Conservation (phyloP, 2,797 vertebrate species). For the Pantherophis vulpinus region DNA sequence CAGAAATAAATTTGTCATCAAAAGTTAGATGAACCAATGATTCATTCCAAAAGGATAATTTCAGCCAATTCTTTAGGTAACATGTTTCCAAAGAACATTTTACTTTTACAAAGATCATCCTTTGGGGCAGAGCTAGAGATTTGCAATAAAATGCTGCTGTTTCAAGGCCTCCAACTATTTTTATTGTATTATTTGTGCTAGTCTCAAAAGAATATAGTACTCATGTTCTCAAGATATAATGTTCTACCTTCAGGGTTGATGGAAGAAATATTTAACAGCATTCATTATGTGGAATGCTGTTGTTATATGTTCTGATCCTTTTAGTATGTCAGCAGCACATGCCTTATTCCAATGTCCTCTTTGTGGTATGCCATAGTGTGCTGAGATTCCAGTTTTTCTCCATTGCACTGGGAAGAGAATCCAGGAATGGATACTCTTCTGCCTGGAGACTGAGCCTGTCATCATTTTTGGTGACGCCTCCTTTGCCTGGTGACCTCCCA, state of each 20-base stretch:
- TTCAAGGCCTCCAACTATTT: not conserved
- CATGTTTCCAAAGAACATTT: not conserved
- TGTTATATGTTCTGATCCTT: not conserved
- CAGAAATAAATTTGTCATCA: not conserved
- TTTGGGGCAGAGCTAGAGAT: not conserved
- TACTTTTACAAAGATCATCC: not conserved
- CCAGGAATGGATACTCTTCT: no score
- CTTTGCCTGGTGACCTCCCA: no score
- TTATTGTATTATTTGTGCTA: not conserved
- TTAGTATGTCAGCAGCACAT: not conserved
- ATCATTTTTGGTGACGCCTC: no score
- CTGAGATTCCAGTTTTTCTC: not conserved
- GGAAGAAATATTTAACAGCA: not conserved
- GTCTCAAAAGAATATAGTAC: not conserved
- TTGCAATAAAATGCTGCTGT: not conserved
- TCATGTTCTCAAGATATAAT: not conserved
- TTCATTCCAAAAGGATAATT: not conserved
- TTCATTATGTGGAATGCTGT: not conserved
- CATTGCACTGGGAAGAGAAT: no score
- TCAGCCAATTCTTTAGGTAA: not conserved
- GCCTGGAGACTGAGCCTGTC: no score
- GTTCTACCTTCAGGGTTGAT: not conserved
- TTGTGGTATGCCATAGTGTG: not conserved
- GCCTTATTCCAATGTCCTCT: not conserved
- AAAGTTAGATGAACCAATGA: not conserved